Evolutionary conservation across 2,797 vertebrate genomes (phyloP), one percentile per base, ranked within the genome.

Genomic region (Chromis chromis): DNA sequence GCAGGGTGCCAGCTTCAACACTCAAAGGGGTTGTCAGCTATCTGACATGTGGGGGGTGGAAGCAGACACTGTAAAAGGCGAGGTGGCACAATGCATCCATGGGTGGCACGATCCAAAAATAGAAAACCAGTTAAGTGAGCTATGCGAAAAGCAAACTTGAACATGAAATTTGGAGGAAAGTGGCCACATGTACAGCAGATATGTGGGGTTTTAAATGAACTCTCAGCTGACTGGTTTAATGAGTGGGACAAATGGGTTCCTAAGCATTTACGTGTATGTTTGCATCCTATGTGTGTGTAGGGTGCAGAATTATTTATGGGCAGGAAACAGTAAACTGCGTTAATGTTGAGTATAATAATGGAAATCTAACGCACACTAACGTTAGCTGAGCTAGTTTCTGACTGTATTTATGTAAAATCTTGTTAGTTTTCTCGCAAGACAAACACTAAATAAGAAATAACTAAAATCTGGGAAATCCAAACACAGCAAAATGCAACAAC

Each of bases 81-180:
- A 72, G 73, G 74, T 76, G 81, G 83, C 84, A 89, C 86, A 93
- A 92, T 91, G 91, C 88, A 88, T 84, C 78, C 56, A 86, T 53
- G 88, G 86, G 86, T 90, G 92, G 83, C 86, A 75, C 58, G 64
- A 70, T 79, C 88, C 89, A 88, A 90, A 95, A 94, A 94, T 94
- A 95, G 91, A 91, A 81, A 76, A 57, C 39, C 60, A 74, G 52
- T 46, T 48, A 76, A 69, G 54, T 19, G 44, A 65, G 83, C 62
- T 65, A 71, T 53, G 55, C 33, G 16, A 66, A 83, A 77, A 63
- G 54, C 27, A 61, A 65, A 75, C 36, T 68, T 76, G 31, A 55
- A 36, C 33, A 49, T 33, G 31, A 73, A 69, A 63, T 42, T 14
- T 42, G 65, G 1, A 4, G 36, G 11, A 69, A 49, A 65, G 57